phyloP scores from a whole-genome alignment of 2,888 invertebrate genomes.

The Andrena bicolor region DNA sequence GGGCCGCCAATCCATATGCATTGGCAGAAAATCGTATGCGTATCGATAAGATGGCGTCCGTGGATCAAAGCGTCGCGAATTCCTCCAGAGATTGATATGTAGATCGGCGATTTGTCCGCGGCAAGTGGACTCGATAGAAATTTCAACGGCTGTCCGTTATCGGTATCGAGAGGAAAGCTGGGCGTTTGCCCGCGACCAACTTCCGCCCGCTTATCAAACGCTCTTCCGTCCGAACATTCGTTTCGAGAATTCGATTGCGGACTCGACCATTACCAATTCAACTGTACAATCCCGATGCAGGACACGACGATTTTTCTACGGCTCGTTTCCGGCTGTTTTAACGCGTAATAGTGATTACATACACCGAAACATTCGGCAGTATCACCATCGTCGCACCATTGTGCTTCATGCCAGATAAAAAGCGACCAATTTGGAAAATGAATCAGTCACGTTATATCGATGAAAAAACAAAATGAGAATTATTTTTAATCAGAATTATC shows the following conservation, averaged over 20 bases:
- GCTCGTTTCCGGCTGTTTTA: too few relatives aligned
- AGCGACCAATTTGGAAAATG: too few relatives aligned
- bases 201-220: slow-evolving; percentile 83
- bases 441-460: too few relatives aligned
- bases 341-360: too few relatives aligned
- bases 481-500: too few relatives aligned
- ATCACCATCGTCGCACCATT: too few relatives aligned
- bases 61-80: slow-evolving; percentile 47
- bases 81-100: slow-evolving; percentile 43
- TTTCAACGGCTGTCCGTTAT: slow-evolving; percentile 66
- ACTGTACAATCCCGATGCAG: slow-evolving; percentile 5
- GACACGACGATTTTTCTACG: neutral
- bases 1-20: slow-evolving; percentile 22
- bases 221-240: slow-evolving; percentile 78
- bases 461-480: too few relatives aligned
- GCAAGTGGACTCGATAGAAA: slow-evolving; percentile 53
- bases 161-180: slow-evolving; percentile 75
- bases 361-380: too few relatives aligned
- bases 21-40: slow-evolving; percentile 51
- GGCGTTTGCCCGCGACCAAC: slow-evolving; percentile 76
- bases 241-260: slow-evolving; percentile 74
- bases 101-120: slow-evolving; percentile 54
- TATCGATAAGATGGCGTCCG: slow-evolving; percentile 58
- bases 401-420: too few relatives aligned
- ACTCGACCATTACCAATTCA: slow-evolving; percentile 52